Conservation (phyloP, 2,888 invertebrate genomes). For the Lysandra bellargus region DNA sequence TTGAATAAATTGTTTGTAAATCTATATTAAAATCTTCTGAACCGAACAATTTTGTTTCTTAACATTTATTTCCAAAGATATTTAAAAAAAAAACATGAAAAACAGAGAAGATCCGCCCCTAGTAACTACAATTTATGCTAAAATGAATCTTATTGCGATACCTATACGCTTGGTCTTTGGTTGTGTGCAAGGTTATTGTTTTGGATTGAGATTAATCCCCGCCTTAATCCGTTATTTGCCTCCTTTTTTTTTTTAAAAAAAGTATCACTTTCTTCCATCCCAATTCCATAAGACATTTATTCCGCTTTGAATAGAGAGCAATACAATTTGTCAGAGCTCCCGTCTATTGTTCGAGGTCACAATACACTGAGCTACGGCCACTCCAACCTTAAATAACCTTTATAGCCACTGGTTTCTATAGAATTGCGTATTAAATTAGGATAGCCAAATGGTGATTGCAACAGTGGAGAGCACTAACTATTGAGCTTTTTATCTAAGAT, state of each 20-base stretch:
- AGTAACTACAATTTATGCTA: too few relatives aligned
- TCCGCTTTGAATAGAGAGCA: not conserved
- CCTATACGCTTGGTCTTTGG: too few relatives aligned
- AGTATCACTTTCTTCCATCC: not conserved
- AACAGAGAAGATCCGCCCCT: too few relatives aligned
- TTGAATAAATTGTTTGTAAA: too few relatives aligned
- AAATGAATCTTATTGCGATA: too few relatives aligned
- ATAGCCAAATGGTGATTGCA: not conserved
- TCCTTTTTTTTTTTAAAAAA: not conserved
- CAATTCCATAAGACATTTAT: conserved; percentile 1
- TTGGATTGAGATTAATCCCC: too few relatives aligned
- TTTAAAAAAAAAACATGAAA: too few relatives aligned
- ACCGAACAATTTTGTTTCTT: too few relatives aligned
- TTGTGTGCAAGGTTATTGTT: too few relatives aligned
- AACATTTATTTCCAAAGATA: too few relatives aligned
- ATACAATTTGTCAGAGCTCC: not conserved
- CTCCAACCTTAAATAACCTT: conserved; percentile 11
- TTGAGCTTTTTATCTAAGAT: not conserved
- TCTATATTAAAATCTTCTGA: too few relatives aligned
- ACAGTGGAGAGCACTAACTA: not conserved
- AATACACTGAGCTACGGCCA: not conserved
- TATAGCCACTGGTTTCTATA: not conserved
- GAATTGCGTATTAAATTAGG: not conserved
- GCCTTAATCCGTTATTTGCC: too few relatives aligned
- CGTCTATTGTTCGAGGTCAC: conserved; percentile 8